These are phyloP conservation scores for Diplosoma virens DNA, from an alignment of 23 tunicate species.

Conservation along the genomic window DNA sequence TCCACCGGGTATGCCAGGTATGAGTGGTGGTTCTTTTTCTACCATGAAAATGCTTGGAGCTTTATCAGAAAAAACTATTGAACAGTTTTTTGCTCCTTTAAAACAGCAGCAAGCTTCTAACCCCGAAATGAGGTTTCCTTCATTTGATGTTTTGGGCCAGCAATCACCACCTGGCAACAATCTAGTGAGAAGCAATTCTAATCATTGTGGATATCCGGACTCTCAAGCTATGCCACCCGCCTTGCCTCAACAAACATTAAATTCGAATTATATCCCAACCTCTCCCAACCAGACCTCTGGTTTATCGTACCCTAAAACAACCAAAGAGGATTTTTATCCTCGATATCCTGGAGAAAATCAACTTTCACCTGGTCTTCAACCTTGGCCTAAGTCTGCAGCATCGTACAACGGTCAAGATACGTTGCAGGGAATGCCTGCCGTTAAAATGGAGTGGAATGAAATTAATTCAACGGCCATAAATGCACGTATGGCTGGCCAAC, in stretches of 20 bases:
- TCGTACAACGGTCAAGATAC: background rate
- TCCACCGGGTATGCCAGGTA: background rate
- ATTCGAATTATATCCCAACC: background rate
- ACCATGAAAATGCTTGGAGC: conserved; percentile 56
- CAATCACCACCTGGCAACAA: background rate
- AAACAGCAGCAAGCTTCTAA: background rate
- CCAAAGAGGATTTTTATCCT: too few species aligned
- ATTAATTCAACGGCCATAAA: background rate
- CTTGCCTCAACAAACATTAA: background rate
- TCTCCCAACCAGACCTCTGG: background rate
- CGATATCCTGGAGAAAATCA: too few species aligned
- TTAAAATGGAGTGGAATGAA: conserved; percentile 50
- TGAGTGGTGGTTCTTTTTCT: conserved; percentile 3
- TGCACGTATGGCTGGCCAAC: background rate
- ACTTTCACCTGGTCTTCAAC: too few species aligned
- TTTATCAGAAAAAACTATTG: conserved; percentile 50
- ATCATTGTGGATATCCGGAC: background rate
- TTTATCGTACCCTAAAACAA: too few species aligned
- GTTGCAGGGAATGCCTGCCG: conserved; percentile 5
- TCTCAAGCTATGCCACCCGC: background rate
- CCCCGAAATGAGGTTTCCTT: background rate
- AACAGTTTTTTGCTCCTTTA: conserved; percentile 8
- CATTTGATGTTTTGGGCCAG: background rate
- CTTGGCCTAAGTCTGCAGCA: too few species aligned
- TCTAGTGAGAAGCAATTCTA: background rate